Evolutionary conservation across 1,140 invertebrate species (phyloP).

Genomic region (Hyles euphorbiae): DNA sequence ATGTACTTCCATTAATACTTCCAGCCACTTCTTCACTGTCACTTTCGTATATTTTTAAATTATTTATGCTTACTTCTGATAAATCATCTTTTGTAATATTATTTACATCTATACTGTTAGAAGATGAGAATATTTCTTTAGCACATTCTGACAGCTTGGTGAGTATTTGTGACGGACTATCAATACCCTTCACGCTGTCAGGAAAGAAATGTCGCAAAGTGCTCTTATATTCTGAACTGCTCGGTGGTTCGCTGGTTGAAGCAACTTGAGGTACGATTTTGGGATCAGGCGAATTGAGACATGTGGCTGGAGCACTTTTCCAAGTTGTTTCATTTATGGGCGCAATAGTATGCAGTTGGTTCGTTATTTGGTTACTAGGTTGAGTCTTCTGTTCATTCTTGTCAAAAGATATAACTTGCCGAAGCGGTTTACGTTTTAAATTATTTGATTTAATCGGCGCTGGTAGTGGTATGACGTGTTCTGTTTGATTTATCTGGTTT

Average conservation of each 20-base stretch:
- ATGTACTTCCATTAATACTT: constrained; percentile 67
- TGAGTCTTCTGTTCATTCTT: constrained; percentile 64
- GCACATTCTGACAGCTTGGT: constrained; percentile 69
- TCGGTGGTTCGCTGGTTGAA: constrained; percentile 58
- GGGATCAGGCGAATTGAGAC: constrained; percentile 77
- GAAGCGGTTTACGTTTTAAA: constrained; percentile 59
- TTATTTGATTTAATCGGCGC: constrained; percentile 60
- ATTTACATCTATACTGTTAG: constrained; percentile 60
- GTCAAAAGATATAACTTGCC: constrained; percentile 72
- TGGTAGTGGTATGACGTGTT: constrained; percentile 76
- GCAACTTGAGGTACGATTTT: constrained; percentile 40
- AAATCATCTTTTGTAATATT: constrained; percentile 55
- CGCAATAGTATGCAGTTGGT: constrained; percentile 34
- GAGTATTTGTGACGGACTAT: constrained; percentile 67
- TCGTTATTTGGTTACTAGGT: constrained; percentile 14
- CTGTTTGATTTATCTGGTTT: constrained; percentile 65
- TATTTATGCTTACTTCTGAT: constrained; percentile 64
- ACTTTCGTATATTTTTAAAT: constrained; percentile 68
- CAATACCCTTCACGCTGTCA: constrained; percentile 61
- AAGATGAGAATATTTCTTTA: constrained; percentile 71
- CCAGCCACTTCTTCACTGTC: constrained; percentile 68
- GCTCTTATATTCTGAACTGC: constrained; percentile 58
- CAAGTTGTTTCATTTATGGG: constrained; percentile 41
- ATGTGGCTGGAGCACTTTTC: constrained; percentile 79
- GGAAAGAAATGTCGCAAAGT: constrained; percentile 66